phyloP scores from a whole-genome alignment of 2,797 vertebrate genomes.

The Rhinatrema bivittatum region DNA sequence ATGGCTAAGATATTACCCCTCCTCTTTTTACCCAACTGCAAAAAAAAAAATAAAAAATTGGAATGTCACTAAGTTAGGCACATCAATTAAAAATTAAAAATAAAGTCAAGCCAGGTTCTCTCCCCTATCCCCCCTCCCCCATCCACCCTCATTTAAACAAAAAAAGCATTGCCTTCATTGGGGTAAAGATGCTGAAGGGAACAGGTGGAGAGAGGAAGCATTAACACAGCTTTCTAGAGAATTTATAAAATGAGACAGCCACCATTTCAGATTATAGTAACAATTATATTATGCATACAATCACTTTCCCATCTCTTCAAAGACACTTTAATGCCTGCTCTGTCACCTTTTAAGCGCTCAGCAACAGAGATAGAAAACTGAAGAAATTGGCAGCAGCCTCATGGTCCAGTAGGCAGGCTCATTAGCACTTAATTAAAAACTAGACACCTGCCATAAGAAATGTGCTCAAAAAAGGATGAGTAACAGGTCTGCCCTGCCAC shows the following conservation, averaged over 20 bases:
- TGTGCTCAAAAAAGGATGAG: conserved; percentile 39
- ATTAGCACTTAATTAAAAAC: conserved; percentile 62
- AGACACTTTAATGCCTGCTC: conserved; percentile 46
- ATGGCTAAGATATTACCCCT: background rate
- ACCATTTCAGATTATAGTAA: conserved; percentile 24
- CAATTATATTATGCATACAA: conserved; percentile 37
- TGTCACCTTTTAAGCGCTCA: conserved; percentile 44
- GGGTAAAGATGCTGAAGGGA: no score
- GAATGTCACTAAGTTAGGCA: no score
- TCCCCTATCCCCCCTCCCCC: background rate
- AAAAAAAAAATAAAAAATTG: no score
- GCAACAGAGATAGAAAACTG: conserved; percentile 37
- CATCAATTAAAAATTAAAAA: no score
- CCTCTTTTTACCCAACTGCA: background rate
- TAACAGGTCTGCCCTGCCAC: conserved; percentile 42
- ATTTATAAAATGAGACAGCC: conserved; percentile 28
- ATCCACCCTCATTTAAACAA: background rate
- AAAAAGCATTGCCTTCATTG: background rate
- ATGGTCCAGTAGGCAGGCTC: conserved; percentile 46
- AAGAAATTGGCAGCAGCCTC: conserved; percentile 31
- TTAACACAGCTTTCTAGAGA: conserved; percentile 1
- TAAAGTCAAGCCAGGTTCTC: background rate
- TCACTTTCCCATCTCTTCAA: conserved; percentile 43
- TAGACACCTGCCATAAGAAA: conserved; percentile 57
- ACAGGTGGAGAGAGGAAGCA: background rate